Evolutionary conservation across 2,797 vertebrate genomes (phyloP), one percentile per base, ranked within the genome.

Genomic region (Mustela erminea): DNA sequence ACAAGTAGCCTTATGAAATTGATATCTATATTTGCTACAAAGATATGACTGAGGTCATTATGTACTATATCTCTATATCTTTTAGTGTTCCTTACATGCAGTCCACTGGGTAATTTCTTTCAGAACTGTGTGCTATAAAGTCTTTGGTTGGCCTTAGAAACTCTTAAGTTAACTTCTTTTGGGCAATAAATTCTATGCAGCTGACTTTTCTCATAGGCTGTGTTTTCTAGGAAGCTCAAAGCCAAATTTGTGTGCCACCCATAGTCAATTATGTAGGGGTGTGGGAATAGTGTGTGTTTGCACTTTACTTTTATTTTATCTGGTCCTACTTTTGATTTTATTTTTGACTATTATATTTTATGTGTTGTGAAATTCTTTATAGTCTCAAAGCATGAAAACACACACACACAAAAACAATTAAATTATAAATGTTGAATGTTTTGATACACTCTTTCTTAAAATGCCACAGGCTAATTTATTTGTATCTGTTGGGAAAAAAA

Each of bases 161-260:
- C 35, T 38, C 23, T 38, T 46, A 43, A 4, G 12, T 92, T 77
- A 78, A 90, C 38, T 87, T 94, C 35, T 80, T 87, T 32, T 29
- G 56, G 5, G 81, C 32, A 90, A 68, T 64, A 4, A 94, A 72
- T 58, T 83, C 27, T 46, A 41, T 21, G 12, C 23, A 87, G 80
- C 70, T 83, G 70, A 78, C 14, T 41, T 90, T 78, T 74, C 14
- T 87, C 70, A 72, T 9, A 27, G 4, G 1, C 20, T 62, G 25
- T 54, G 23, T 49, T 91, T 94, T 89, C 35, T 54, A 93, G 25
- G 46, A 95, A 86, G 43, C 46, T 75, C 46, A 78, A 93, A 94
- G n/a, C 8, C 20, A 54, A 60, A 35, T 78, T 89, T 80, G 32
- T 87, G 80, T 87, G n/a, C 20, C 2, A 72, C 38, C 7, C 43